A percentile compares a stretch with the other conserved stretches of the same genome.
Evolutionary conservation across 2,888 invertebrate species (phyloP).

Genomic region (Dione juno): DNA sequence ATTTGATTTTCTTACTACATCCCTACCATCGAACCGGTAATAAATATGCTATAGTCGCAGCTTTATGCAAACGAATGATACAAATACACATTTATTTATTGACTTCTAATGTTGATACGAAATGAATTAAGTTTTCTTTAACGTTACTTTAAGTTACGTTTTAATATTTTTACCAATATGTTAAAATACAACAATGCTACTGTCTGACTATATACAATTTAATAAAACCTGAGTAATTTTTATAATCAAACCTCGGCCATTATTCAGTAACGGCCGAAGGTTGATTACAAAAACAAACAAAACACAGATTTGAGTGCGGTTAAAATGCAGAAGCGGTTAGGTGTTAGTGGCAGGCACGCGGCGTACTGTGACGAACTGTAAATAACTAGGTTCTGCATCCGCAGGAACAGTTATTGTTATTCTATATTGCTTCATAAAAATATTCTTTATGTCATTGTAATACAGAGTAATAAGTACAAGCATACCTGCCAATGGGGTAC

Average conservation of each 20-base stretch:
- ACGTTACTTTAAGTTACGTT: neutral
- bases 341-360: conserved; percentile 58
- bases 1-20: no score
- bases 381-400: conserved; percentile 60
- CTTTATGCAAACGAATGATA: no score
- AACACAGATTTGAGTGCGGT: conserved; percentile 60
- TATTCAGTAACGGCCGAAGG: conserved; percentile 48
- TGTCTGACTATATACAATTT: conserved; percentile 33
- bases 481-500: conserved; percentile 51
- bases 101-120: no score
- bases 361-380: conserved; percentile 68
- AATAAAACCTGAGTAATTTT: conserved; percentile 23
- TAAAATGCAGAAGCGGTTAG: conserved; percentile 61
- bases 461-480: conserved; percentile 40
- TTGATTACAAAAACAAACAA: conserved; percentile 69
- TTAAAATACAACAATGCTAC: neutral
- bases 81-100: no score
- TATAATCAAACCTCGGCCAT: no score
- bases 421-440: conserved; percentile 43
- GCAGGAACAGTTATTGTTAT: conserved; percentile 69
- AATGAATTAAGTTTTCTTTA: neutral
- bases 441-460: conserved; percentile 47
- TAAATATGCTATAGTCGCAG: no score
- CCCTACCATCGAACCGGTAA: no score
- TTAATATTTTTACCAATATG: neutral